Conservation (phyloP, 2,113 vertebrate species). For the Cheilinus undulatus region DNA sequence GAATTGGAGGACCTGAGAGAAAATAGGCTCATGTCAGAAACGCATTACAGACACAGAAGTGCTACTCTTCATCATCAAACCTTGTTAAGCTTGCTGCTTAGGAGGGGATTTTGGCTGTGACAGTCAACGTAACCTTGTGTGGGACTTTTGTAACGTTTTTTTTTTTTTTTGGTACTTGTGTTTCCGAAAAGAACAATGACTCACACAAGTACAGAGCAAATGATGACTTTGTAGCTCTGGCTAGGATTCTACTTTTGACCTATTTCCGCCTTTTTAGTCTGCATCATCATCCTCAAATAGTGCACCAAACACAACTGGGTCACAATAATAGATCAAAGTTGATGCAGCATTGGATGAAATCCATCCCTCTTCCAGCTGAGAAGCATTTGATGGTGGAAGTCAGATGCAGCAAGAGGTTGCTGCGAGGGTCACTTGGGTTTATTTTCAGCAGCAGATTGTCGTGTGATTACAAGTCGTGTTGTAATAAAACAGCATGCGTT, state of each 20-base stretch:
- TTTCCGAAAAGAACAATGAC: slow-evolving; percentile 16
- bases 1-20: slow-evolving; percentile 84
- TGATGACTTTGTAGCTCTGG: slow-evolving; percentile 26
- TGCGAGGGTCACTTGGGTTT: slow-evolving; percentile 14
- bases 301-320: slow-evolving; percentile 76
- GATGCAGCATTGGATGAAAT: slow-evolving; percentile 61
- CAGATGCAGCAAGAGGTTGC: slow-evolving; percentile 12
- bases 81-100: not conserved
- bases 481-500: slow-evolving; percentile 15
- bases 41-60: not conserved
- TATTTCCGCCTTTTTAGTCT: slow-evolving; percentile 68
- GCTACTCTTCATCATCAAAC: not conserved
- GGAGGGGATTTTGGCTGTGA: not conserved
- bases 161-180: not conserved
- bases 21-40: not conserved
- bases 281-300: slow-evolving; percentile 62
- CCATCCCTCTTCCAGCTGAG: slow-evolving; percentile 31
- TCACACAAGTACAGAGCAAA: slow-evolving; percentile 27
- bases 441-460: slow-evolving; percentile 49
- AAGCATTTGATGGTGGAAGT: slow-evolving; percentile 16
- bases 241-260: slow-evolving; percentile 72
- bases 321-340: slow-evolving; percentile 74
- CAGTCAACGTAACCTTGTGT: not conserved
- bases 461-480: slow-evolving; percentile 46
- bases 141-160: not conserved